Percentiles rank a stretch among this genome's conserved stretches.
Conservation (phyloP, 2,113 vertebrate genomes). For the Lepidothrix coronata region DNA sequence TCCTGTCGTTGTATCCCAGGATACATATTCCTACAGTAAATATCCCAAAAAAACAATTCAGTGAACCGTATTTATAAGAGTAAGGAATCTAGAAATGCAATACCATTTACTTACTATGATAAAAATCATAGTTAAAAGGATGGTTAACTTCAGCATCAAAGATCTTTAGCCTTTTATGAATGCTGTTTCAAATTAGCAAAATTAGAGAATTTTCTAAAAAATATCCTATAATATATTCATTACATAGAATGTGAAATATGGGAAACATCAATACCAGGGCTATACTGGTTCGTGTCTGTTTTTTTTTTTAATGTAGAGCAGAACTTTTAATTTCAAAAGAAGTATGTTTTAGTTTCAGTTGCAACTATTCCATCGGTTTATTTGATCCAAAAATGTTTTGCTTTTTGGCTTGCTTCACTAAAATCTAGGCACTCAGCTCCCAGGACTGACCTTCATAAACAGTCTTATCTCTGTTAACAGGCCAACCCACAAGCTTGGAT, state of each 20-base stretch:
- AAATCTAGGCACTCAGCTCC: neutral
- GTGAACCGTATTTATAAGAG: neutral
- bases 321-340: neutral
- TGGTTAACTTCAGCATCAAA: neutral
- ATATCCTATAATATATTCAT: neutral
- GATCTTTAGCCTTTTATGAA: neutral
- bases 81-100: neutral
- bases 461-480: neutral
- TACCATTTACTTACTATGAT: neutral
- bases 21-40: neutral
- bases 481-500: conserved; percentile 7
- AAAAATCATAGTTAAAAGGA: neutral
- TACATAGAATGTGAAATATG: neutral
- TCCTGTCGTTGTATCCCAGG: neutral
- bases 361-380: neutral
- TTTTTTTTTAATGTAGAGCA: neutral
- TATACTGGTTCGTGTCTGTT: neutral
- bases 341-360: neutral
- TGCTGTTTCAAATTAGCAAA: neutral
- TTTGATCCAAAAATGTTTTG: neutral
- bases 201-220: neutral
- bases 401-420: neutral
- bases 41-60: neutral
- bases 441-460: neutral
- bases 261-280: neutral